phyloP scores from a whole-genome alignment of 2,888 invertebrate species.

The Epistrophella euchroma region DNA sequence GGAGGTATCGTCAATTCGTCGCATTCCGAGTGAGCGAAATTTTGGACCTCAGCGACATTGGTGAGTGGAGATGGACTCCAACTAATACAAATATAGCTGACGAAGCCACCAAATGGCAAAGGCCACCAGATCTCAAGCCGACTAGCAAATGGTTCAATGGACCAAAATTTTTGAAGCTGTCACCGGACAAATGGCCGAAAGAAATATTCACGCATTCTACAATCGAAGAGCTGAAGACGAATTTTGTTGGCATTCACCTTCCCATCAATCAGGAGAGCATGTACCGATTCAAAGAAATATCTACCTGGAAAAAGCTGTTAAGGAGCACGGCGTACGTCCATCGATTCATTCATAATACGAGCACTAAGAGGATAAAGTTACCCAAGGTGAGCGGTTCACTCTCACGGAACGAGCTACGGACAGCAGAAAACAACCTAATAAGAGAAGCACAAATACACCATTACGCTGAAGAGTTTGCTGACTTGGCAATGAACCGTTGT shows the following conservation, averaged over 20 bases:
- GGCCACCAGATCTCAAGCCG: not conserved
- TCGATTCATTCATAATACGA: no score
- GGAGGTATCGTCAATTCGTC: slow-evolving; percentile 28
- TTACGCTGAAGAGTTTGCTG: not conserved
- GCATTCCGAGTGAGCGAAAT: slow-evolving; percentile 49
- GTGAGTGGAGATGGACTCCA: slow-evolving; percentile 18
- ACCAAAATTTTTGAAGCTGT: not conserved
- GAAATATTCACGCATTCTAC: not conserved
- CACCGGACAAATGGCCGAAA: not conserved
- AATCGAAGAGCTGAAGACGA: not conserved
- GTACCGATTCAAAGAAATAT: not conserved
- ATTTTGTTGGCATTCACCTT: not conserved
- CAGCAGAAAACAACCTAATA: not conserved
- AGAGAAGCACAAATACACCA: not conserved
- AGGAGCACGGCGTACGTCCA: no score
- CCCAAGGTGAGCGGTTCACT: not conserved
- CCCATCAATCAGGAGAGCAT: not conserved
- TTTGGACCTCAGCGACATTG: not conserved
- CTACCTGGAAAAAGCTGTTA: not conserved
- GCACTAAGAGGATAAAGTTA: not conserved
- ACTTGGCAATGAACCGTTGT: not conserved
- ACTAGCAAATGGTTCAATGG: slow-evolving; percentile 17
- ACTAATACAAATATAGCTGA: slow-evolving; percentile 32
- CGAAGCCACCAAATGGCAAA: slow-evolving; percentile 28
- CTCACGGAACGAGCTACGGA: not conserved